Percentiles rank a stretch among this genome's conserved stretches.
Evolutionary conservation across 1,140 invertebrate species (phyloP).

Genomic region (Cydia pomonella): DNA sequence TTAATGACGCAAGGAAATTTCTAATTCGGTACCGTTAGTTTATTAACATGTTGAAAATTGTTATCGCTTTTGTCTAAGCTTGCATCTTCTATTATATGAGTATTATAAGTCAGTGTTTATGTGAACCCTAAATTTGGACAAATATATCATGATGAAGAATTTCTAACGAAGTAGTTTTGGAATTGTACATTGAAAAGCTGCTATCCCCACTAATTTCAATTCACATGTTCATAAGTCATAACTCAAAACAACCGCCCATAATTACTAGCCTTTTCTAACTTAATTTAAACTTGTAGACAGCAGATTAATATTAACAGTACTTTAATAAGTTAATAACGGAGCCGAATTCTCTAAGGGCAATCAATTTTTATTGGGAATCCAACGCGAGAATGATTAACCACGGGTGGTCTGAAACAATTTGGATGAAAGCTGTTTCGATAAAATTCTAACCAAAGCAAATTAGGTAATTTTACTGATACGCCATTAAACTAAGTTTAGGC

Average conservation of each 20-base stretch:
- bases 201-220: conserved; percentile 27
- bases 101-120: neutral
- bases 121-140: too few relatives aligned
- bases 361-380: conserved; percentile 71
- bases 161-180: neutral
- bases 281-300: conserved; percentile 30
- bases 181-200: neutral
- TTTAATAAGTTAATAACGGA: conserved; percentile 70
- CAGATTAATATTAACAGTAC: conserved; percentile 64
- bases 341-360: conserved; percentile 58
- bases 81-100: neutral
- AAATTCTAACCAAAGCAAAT: conserved; percentile 21
- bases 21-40: conserved; percentile 28
- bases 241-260: conserved; percentile 26
- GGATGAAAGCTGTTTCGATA: conserved; percentile 40
- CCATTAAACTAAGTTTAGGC: conserved; percentile 2
- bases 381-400: conserved; percentile 47
- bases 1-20: conserved; percentile 24
- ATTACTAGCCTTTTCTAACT: conserved; percentile 27
- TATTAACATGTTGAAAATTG: neutral
- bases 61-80: neutral
- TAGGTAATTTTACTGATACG: conserved; percentile 25
- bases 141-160: too few relatives aligned
- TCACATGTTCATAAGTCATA: conserved; percentile 20
- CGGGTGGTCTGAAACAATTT: conserved; percentile 52